phyloP scores from a whole-genome alignment of 2,888 invertebrate genomes.

The Maniola hyperantus region DNA sequence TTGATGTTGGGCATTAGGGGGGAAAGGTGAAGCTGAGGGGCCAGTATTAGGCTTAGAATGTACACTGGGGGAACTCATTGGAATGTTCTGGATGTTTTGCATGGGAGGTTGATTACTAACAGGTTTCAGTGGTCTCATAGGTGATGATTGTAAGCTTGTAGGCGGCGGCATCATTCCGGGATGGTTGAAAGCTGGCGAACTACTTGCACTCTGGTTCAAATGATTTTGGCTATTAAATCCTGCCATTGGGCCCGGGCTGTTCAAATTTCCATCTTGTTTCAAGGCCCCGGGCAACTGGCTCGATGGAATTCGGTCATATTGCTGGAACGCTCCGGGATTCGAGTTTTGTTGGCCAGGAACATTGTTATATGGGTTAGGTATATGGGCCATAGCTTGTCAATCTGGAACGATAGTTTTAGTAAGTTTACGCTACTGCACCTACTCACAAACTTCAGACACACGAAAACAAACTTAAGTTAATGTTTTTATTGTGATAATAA shows the following conservation, averaged over 20 bases:
- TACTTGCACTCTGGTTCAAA: conserved; percentile 67
- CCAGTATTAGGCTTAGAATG: conserved; percentile 51
- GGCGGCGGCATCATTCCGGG: conserved; percentile 59
- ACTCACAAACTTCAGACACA: conserved; percentile 14
- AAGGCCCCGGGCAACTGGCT: conserved; percentile 63
- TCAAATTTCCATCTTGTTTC: conserved; percentile 72
- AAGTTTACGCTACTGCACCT: conserved; percentile 11
- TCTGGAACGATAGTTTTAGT: conserved; percentile 61
- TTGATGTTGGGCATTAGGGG: conserved; percentile 57
- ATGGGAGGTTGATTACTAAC: conserved; percentile 49
- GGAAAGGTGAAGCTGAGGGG: conserved; percentile 55
- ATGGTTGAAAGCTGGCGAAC: conserved; percentile 74
- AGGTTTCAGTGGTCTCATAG: conserved; percentile 51
- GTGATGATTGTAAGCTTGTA: conserved; percentile 58
- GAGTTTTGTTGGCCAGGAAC: conserved; percentile 59
- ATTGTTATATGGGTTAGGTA: conserved; percentile 69
- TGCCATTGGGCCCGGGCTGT: conserved; percentile 54
- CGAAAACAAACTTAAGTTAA: conserved; percentile 34
- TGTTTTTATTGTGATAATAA: conserved; percentile 64
- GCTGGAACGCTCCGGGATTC: conserved; percentile 56
- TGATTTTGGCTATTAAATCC: conserved; percentile 58
- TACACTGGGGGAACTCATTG: conserved; percentile 54
- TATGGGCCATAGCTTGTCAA: conserved; percentile 75
- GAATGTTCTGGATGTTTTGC: conserved; percentile 53
- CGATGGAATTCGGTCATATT: conserved; percentile 59